A percentile compares a stretch with the other conserved stretches of the same genome.
Conservation (phyloP, 2,113 vertebrate genomes). For the Desmodus rotundus region DNA sequence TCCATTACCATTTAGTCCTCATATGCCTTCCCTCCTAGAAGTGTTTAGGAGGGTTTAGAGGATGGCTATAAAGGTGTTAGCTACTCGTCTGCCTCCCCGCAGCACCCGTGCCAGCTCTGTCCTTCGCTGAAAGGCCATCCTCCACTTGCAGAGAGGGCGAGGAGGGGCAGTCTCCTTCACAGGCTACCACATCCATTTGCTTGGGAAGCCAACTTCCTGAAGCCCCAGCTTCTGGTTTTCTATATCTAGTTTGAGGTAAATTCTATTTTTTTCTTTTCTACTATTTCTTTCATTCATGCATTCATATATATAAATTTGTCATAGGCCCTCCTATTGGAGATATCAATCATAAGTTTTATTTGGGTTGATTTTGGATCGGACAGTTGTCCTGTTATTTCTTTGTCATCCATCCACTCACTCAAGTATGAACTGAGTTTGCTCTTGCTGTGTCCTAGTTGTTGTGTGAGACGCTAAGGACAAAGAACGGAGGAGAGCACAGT, state of each 20-base stretch:
- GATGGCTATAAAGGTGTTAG: neutral
- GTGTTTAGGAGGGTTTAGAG: neutral
- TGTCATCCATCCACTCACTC: neutral
- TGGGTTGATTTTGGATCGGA: neutral
- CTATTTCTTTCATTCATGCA: neutral
- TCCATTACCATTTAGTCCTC: too few species aligned
- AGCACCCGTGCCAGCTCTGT: neutral
- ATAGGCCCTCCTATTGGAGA: neutral
- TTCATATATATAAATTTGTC: neutral
- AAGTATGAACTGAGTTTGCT: neutral
- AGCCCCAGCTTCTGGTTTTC: neutral
- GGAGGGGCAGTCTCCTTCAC: neutral
- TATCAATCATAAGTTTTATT: neutral
- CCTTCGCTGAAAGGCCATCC: neutral
- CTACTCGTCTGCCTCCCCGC: fast-evolving
- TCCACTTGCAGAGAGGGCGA: neutral
- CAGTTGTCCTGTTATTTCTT: neutral
- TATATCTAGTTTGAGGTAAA: neutral
- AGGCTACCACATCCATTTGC: too few species aligned
- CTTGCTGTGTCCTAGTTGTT: neutral
- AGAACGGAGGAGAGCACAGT: neutral
- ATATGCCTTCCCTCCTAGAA: neutral
- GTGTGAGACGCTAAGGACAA: neutral
- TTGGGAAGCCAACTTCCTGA: neutral
- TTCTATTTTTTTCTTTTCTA: neutral